These are phyloP conservation scores for Epinephelus malabaricus DNA, from an alignment of 2,797 vertebrate species.

Conservation along the genomic window DNA sequence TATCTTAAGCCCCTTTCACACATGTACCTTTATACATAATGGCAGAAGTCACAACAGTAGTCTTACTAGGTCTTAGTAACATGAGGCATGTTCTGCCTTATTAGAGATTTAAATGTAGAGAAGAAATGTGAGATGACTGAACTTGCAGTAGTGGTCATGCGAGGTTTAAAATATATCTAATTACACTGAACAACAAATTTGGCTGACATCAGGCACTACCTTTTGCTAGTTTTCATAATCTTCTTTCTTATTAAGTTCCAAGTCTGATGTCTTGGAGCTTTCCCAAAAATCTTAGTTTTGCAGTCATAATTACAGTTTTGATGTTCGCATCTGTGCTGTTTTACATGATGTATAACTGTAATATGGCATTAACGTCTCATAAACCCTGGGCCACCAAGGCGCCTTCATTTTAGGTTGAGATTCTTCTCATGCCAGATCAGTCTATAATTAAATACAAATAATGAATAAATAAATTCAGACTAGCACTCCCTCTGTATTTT, in stretches of 20 bases:
- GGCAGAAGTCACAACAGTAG: not conserved
- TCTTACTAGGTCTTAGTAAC: not conserved
- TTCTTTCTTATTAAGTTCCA: constrained; percentile 2
- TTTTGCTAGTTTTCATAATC: not conserved
- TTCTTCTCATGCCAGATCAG: not conserved
- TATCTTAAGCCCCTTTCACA: not conserved
- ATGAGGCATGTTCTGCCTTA: not conserved
- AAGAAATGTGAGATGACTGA: not conserved
- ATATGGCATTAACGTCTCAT: too few species aligned
- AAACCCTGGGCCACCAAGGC: not conserved
- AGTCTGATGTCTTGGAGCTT: not conserved
- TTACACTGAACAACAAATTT: not conserved
- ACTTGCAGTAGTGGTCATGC: too few species aligned
- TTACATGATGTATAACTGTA: not conserved
- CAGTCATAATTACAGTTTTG: constrained; percentile 10
- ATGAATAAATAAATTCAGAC: not conserved
- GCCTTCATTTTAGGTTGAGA: not conserved
- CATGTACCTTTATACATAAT: not conserved
- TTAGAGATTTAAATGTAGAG: not conserved
- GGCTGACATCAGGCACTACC: not conserved
- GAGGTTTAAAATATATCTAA: constrained; percentile 14
- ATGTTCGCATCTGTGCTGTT: not conserved
- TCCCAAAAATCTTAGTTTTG: not conserved
- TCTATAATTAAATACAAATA: not conserved
- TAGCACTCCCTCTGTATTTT: too few species aligned